Evolutionary conservation across 2,888 invertebrate species (phyloP).

Genomic region (Dendrolimus houi): DNA sequence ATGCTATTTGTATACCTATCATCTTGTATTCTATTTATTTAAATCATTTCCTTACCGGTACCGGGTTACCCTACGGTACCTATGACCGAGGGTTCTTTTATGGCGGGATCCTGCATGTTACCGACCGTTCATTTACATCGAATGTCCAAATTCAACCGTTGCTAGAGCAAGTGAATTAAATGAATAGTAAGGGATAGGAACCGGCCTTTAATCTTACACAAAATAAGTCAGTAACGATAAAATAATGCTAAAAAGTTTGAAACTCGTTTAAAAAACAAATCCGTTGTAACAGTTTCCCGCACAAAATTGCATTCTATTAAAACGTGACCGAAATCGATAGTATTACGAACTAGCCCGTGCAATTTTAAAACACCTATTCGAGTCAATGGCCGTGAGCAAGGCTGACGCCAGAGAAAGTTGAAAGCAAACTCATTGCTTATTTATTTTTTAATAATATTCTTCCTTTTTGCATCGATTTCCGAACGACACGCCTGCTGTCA

Average conservation of each 20-base stretch:
- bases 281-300: conserved; percentile 15
- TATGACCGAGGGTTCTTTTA: too few species aligned
- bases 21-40: too few species aligned
- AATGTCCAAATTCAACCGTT: too few species aligned
- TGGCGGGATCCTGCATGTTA: too few species aligned
- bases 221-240: too few species aligned
- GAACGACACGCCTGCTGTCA: conserved; percentile 6
- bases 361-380: conserved; percentile 34
- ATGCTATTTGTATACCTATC: too few species aligned
- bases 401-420: conserved; percentile 55
- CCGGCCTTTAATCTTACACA: too few species aligned
- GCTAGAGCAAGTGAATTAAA: too few species aligned
- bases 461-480: conserved; percentile 21
- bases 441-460: conserved; percentile 28
- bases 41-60: too few species aligned
- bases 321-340: conserved; percentile 37
- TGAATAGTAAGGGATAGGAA: too few species aligned
- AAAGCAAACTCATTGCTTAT: conserved; percentile 37
- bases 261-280: not conserved
- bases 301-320: conserved; percentile 14
- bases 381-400: conserved; percentile 49
- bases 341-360: conserved; percentile 28
- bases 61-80: too few species aligned
- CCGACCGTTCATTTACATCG: too few species aligned
- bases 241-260: not conserved